A percentile compares a stretch with the other conserved stretches of the same genome.
Evolutionary conservation across 2,888 invertebrate species (phyloP).

Genomic region (Andrena haemorrhoa): DNA sequence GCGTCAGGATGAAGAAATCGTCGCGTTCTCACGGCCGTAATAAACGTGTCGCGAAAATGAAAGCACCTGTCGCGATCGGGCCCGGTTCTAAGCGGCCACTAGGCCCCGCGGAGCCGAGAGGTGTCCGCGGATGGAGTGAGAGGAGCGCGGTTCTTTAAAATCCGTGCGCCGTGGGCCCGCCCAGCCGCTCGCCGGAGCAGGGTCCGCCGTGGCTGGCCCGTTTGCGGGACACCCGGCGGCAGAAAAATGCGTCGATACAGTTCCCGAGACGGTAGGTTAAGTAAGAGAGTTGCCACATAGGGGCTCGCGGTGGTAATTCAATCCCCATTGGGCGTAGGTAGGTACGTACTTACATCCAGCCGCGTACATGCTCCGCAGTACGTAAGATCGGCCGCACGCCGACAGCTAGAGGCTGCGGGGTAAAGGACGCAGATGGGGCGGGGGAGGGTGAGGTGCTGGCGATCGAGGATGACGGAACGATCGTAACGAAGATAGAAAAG

Average conservation of each 20-base stretch:
- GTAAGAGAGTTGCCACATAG: slow-evolving; percentile 82
- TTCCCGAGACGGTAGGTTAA: slow-evolving; percentile 81
- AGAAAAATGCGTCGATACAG: slow-evolving; percentile 81
- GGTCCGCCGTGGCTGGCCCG: slow-evolving; percentile 53
- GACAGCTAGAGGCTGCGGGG: slow-evolving; percentile 37
- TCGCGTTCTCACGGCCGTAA: slow-evolving; percentile 23
- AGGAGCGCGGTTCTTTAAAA: slow-evolving; percentile 42
- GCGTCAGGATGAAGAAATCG: slow-evolving; percentile 7
- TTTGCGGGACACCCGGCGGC: slow-evolving; percentile 72
- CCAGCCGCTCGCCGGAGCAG: slow-evolving; percentile 1
- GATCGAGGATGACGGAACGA: slow-evolving; percentile 9
- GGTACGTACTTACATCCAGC: slow-evolving; percentile 67
- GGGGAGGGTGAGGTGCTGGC: not conserved
- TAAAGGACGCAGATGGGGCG: not conserved
- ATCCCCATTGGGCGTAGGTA: slow-evolving; percentile 76
- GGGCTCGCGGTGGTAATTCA: slow-evolving; percentile 79
- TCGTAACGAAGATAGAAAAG: slow-evolving; percentile 39
- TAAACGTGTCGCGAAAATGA: slow-evolving; percentile 9
- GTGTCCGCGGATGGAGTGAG: slow-evolving; percentile 20
- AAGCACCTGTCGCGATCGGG: slow-evolving; percentile 29
- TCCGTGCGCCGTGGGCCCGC: slow-evolving; percentile 31
- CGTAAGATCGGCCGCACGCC: slow-evolving; percentile 68
- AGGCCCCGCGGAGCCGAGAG: not conserved
- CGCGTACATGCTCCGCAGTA: slow-evolving; percentile 64
- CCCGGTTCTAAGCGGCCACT: slow-evolving; percentile 17